phyloP scores from a whole-genome alignment of 2,888 invertebrate genomes.

The Brachylomia viminalis region DNA sequence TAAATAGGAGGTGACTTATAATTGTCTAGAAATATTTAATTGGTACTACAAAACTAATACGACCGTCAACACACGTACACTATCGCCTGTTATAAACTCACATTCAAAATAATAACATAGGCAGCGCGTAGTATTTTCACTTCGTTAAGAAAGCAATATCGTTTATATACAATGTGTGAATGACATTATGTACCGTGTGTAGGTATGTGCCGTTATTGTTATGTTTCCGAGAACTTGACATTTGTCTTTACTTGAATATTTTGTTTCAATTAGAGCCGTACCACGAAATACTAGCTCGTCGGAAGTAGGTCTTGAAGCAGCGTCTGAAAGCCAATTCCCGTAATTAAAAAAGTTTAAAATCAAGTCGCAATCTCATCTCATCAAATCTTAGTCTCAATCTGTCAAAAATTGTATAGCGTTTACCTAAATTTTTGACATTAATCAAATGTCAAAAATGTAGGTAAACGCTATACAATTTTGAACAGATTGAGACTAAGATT shows the following conservation, averaged over 20 bases:
- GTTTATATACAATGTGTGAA: slow-evolving; percentile 53
- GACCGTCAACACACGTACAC: neutral
- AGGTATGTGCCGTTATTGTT: slow-evolving; percentile 17
- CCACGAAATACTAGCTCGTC: neutral
- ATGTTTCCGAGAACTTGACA: slow-evolving; percentile 36
- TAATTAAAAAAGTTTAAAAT: too few species aligned
- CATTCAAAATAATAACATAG: slow-evolving; percentile 24
- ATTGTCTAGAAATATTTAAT: neutral
- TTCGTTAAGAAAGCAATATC: slow-evolving; percentile 63
- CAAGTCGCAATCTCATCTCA: too few species aligned
- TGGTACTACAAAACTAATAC: neutral
- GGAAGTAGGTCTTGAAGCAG: neutral
- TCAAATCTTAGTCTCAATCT: too few species aligned
- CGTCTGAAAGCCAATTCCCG: too few species aligned
- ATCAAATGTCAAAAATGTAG: too few species aligned
- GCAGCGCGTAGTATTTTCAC: slow-evolving; percentile 39
- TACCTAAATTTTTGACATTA: too few species aligned
- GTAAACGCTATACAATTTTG: too few species aligned
- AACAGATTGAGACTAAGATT: too few species aligned
- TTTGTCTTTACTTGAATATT: neutral
- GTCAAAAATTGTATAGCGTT: too few species aligned
- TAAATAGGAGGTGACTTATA: too few species aligned
- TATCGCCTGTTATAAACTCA: slow-evolving; percentile 5
- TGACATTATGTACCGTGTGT: slow-evolving; percentile 27
- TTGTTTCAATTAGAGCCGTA: slow-evolving; percentile 24